These are phyloP conservation scores for Pantherophis vulpinus DNA, from an alignment of 2,797 vertebrate genomes.

Conservation along the genomic window DNA sequence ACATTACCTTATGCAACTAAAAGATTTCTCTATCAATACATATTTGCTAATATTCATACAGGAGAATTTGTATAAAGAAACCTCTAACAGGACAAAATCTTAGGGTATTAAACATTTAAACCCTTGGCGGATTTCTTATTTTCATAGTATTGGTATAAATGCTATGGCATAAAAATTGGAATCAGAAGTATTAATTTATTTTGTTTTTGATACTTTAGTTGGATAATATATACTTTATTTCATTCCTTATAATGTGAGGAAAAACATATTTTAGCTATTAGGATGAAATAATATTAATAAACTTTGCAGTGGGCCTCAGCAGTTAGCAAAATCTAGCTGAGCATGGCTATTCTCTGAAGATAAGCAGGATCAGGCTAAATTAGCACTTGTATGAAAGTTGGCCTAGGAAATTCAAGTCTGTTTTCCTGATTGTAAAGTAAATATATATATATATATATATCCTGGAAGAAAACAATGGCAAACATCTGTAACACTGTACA, in stretches of 20 bases:
- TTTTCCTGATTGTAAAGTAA: background rate
- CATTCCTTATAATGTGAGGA: background rate
- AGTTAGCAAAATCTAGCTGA: background rate
- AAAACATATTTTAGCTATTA: background rate
- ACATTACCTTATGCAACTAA: background rate
- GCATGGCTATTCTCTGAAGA: background rate
- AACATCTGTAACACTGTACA: background rate
- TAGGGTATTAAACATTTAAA: background rate
- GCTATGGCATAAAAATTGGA: background rate
- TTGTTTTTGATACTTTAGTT: background rate
- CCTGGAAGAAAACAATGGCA: background rate
- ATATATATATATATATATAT: too few species aligned
- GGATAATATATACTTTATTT: background rate
- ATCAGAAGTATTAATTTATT: background rate
- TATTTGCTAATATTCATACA: background rate
- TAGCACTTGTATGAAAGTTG: background rate
- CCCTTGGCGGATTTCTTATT: background rate
- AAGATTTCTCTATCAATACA: background rate
- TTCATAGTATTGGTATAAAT: background rate
- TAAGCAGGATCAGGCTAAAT: background rate
- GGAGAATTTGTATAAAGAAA: background rate
- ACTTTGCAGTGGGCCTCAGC: background rate
- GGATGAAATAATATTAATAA: background rate
- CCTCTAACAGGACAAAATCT: background rate
- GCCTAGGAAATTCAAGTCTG: background rate